Percentiles rank a stretch among this genome's conserved stretches.
phyloP scores from a whole-genome alignment of 2,797 vertebrate genomes.

The Melanotaenia parkinsoni region DNA sequence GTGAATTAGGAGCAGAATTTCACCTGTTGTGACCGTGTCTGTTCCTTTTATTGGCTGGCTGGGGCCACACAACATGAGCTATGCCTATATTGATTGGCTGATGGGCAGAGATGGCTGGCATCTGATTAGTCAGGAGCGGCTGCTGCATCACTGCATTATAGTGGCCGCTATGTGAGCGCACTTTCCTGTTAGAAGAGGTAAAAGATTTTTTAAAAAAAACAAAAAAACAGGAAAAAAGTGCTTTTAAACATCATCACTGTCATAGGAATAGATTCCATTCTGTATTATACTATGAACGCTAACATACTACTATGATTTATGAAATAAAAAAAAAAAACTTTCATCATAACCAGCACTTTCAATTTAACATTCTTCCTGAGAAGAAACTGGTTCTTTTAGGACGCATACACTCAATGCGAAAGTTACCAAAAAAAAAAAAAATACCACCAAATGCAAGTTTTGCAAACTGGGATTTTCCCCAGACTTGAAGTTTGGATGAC shows the following conservation, averaged over 20 bases:
- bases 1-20: conserved; percentile 4
- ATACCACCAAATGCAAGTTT: neutral
- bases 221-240: neutral
- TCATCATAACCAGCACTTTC: neutral
- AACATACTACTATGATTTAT: neutral
- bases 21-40: conserved; percentile 90
- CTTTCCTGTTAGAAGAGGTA: conserved; percentile 81
- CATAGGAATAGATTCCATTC: too few species aligned
- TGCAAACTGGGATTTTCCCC: conserved; percentile 23
- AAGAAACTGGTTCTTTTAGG: neutral
- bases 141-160: conserved; percentile 92
- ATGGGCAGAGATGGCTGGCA: conserved; percentile 89
- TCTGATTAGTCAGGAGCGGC: conserved; percentile 91
- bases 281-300: neutral
- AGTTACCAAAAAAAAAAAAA: neutral
- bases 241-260: too few species aligned
- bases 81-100: conserved; percentile 96
- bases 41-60: conserved; percentile 90
- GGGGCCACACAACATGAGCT: conserved; percentile 97
- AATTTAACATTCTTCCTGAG: neutral
- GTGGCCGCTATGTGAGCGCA: conserved; percentile 88
- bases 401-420: neutral
- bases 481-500: conserved; percentile 43
- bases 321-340: neutral
- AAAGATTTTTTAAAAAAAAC: neutral